Evolutionary conservation across 2,797 vertebrate genomes (phyloP).

Genomic region (Alectoris magna): DNA sequence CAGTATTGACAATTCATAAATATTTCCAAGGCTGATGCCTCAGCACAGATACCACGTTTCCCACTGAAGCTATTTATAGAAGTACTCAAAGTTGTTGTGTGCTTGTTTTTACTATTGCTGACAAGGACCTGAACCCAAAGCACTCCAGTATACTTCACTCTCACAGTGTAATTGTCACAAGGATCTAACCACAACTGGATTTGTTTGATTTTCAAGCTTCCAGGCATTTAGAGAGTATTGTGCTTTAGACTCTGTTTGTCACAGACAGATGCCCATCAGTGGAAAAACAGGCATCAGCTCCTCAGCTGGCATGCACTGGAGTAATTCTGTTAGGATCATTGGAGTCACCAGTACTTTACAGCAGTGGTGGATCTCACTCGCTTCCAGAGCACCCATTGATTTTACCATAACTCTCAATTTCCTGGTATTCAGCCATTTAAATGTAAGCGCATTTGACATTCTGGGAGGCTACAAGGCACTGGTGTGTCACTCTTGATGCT

Average conservation of each 20-base stretch:
- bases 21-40: constrained; percentile 38
- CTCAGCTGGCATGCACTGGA: neutral
- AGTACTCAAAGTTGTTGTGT: neutral
- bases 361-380: neutral
- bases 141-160: neutral
- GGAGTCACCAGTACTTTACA: neutral
- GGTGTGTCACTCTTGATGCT: neutral
- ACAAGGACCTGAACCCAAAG: neutral
- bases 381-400: neutral
- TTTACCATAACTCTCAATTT: constrained; percentile 9
- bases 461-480: neutral
- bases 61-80: neutral
- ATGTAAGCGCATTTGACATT: neutral
- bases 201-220: neutral
- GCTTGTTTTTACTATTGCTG: neutral
- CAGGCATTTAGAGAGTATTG: neutral
- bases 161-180: neutral
- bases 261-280: neutral
- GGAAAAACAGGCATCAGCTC: neutral
- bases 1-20: neutral
- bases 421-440: neutral
- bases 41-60: neutral
- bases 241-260: neutral
- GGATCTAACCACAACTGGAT: neutral
- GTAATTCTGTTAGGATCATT: neutral